Evolutionary conservation across 2,797 vertebrate genomes (phyloP), one percentile per base, ranked within the genome.

Genomic region (Clarias laeviceps): DNA sequence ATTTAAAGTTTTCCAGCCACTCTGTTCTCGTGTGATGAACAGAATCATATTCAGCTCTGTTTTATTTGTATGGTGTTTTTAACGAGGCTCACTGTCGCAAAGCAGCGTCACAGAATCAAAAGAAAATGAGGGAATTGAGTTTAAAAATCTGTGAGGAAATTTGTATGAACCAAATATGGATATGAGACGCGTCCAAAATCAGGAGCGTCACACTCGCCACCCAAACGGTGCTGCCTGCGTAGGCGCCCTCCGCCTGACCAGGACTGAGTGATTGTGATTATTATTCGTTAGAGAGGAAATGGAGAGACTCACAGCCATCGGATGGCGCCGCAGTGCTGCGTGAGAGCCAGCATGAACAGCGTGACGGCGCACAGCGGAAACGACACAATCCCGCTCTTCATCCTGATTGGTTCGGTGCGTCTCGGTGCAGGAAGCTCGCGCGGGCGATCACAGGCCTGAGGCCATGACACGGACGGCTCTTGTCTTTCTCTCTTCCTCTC

Each of bases 261-360:
- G 54, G 20, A 6, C 4, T 22, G 15, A 29, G 72, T 27, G 6
- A 74, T 56, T 24, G 9, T 27, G 14, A 74, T 56, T 40, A 11
- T 5, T 0, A 5, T 54, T 5, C 0, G 27, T 57, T 32, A 57
- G 54, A 32, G 54, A 77, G 74, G 27, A 34, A 65, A 29, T 11
- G 11, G 24, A 68, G 62, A 91, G 93, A 97, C 98, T 99, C 94
- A 99, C 98, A 99, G 96, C 98, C 98, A 99, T 95, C 97, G 98
- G 94, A 99, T 99, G 92, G 97, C 97, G 0, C 94, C 95, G 96
- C 97, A 97, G 91, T 97, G 91, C 91, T 97, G 95, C 50, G 94
- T 96, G 91, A 98, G 96, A 91, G 98, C 94, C 90, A 97, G 92
- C 88, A 98, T 94, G 89, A 97, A 92, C 88, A 97, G 93, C 11